Percentiles rank a stretch among this genome's conserved stretches.
Conservation (phyloP, 2,113 vertebrate species). For the Ceyx margarethae region DNA sequence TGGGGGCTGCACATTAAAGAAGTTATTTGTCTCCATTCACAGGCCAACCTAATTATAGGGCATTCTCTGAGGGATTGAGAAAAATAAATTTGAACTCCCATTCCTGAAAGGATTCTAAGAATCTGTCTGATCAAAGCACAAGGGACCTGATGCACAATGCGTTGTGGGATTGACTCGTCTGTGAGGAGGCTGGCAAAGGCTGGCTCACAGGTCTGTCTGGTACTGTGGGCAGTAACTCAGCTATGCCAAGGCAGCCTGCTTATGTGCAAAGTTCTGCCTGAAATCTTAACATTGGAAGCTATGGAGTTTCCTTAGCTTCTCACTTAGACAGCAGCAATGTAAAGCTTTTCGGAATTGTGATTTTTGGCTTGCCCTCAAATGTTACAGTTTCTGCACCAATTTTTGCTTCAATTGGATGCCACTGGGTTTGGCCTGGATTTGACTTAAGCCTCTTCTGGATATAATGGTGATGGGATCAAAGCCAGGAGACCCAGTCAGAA, state of each 20-base stretch:
- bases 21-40: neutral
- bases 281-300: neutral
- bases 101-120: neutral
- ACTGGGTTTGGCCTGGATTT: neutral
- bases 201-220: neutral
- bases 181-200: neutral
- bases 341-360: neutral
- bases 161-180: neutral
- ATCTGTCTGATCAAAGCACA: neutral
- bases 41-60: neutral
- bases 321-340: neutral
- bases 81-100: neutral
- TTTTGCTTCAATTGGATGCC: neutral
- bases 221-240: neutral
- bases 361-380: neutral
- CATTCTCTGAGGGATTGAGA: neutral
- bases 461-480: neutral
- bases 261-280: neutral
- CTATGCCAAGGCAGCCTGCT: neutral
- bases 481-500: neutral
- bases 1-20: neutral
- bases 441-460: neutral
- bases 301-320: neutral
- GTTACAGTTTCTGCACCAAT: neutral
- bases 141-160: accelerated